Evolutionary conservation across 1,140 invertebrate genomes (phyloP).

Genomic region (Daktulosphaira vitifoliae): DNA sequence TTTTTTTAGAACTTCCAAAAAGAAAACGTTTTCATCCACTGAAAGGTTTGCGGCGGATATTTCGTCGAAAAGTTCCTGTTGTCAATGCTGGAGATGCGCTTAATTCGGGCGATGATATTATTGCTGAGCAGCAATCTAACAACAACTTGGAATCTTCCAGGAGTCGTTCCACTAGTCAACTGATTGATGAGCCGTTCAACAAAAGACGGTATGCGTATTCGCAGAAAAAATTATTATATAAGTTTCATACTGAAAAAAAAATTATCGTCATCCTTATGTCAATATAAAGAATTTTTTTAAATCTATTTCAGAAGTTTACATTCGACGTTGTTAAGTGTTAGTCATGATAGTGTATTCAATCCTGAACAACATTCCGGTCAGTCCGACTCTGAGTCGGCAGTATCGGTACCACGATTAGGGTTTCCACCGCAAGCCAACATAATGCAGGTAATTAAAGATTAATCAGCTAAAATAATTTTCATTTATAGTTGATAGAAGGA

Average conservation of each 20-base stretch:
- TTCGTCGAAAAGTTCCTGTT: constrained; percentile 50
- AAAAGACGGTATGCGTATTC: constrained; percentile 7
- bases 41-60: constrained; percentile 58
- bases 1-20: constrained; percentile 50
- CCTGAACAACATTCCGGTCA: constrained; percentile 36
- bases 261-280: too few relatives aligned
- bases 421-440: constrained; percentile 35
- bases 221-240: not conserved
- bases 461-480: not conserved
- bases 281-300: constrained; percentile 11
- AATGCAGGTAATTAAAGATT: constrained; percentile 37
- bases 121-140: constrained; percentile 7
- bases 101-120: constrained; percentile 39
- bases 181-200: constrained; percentile 31
- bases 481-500: not conserved
- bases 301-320: constrained; percentile 35
- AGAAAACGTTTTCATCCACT: constrained; percentile 55
- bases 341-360: constrained; percentile 39
- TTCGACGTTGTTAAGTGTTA: constrained; percentile 37
- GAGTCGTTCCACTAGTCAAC: constrained; percentile 35
- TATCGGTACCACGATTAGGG: constrained; percentile 34
- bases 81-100: constrained; percentile 43
- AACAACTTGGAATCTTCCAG: constrained; percentile 17
- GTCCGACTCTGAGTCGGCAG: constrained; percentile 34
- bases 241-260: too few relatives aligned